Evolutionary conservation across 1,140 invertebrate species (phyloP), one percentile per base, ranked within the genome.

Genomic region (Heliconius nattereri): DNA sequence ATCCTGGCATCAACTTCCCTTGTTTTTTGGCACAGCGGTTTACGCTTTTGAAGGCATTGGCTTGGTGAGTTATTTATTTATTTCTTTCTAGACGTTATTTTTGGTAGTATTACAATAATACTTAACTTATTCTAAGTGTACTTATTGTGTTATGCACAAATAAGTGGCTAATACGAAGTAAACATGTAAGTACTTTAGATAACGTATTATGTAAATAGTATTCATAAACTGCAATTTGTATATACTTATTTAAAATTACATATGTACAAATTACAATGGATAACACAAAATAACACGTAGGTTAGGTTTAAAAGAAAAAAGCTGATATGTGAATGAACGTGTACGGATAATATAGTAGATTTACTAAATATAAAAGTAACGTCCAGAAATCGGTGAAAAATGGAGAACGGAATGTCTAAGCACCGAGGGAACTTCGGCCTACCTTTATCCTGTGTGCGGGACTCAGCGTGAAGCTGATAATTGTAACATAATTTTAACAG

Each of bases 31-130:
- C 71, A 97, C 97, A 8, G 96, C 97, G 49, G 96, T 98, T 76
- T 98, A 97, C 85, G 96, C 97, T 45, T 98, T 97, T 84, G 97
- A 97, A 91, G 97, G 97, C 78, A 97, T 97, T 77, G 97, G 96
- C 66, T 91, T 97, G 94, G 97, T 98, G 87, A 95, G 94, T 86
- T 83, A 37, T 11, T 26, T 32, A 9, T 32, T 45, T 35, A n/a
- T 23, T 57, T n/a, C 20, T 70, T 71, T 72, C 13, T 74, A 45
- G 13, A 45, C 16, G 13, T 45, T 45, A 45, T 5, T 45, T 45
- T 16, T 45, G 40, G 40, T 45, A 45, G 40, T 45, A 45, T 16
- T 5, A 45, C 16, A 35, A 35, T 7, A 35, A 35, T 35, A 35
- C 32, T 35, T 35, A 35, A 35, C 0, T 7, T 52, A 20, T 19